A percentile compares a stretch with the other conserved stretches of the same genome.
These are phyloP conservation scores for Porphyrio hochstetteri DNA, from an alignment of 2,113 vertebrate genomes.

Conservation along the genomic window DNA sequence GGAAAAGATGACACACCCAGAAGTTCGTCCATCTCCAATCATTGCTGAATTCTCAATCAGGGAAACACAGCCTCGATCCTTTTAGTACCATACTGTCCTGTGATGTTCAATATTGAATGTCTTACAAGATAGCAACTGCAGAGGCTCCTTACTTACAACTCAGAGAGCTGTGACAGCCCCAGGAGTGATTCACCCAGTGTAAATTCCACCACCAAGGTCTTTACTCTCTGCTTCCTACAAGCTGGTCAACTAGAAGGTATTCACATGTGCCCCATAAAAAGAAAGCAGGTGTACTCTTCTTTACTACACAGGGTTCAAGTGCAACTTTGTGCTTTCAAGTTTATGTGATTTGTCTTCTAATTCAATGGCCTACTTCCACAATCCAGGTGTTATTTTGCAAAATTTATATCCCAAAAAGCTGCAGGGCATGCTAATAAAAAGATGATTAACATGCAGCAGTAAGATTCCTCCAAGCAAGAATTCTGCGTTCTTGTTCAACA, in stretches of 20 bases:
- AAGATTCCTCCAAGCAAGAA: background rate
- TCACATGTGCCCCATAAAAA: background rate
- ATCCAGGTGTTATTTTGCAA: background rate
- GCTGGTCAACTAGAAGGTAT: background rate
- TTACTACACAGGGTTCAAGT: background rate
- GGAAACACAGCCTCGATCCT: background rate
- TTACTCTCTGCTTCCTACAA: background rate
- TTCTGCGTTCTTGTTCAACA: background rate
- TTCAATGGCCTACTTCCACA: background rate
- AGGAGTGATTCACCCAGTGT: background rate
- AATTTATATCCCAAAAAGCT: background rate
- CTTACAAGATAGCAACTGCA: background rate
- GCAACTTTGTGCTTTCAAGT: background rate
- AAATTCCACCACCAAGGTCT: background rate
- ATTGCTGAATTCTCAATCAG: background rate
- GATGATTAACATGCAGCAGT: background rate
- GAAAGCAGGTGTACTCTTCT: background rate
- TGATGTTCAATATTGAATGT: fast-evolving
- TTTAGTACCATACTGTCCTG: background rate
- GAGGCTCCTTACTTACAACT: background rate
- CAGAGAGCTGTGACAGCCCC: background rate
- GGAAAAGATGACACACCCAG: background rate
- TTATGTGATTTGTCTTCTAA: background rate
- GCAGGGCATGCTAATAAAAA: background rate
- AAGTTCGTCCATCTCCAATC: background rate